Conservation (phyloP, 2,888 invertebrate genomes). For the Cephus rjabovi region DNA sequence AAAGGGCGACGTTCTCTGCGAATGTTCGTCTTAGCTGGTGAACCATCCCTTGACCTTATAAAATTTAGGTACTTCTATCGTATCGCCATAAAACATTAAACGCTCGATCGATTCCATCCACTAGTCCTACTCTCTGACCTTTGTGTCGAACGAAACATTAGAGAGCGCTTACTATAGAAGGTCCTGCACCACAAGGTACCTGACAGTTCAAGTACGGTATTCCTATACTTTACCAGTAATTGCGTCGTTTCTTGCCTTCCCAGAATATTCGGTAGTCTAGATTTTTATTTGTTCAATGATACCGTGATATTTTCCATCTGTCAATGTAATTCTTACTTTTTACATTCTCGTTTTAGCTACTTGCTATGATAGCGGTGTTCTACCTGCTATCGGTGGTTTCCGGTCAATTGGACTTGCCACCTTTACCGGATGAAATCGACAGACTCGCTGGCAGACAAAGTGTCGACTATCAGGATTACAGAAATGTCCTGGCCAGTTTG, state of each 20-base stretch:
- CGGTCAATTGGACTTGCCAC: slow-evolving; percentile 57
- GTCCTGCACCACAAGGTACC: not conserved
- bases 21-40: not conserved
- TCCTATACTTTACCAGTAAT: not conserved
- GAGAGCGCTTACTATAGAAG: not conserved
- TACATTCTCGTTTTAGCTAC: slow-evolving; percentile 13
- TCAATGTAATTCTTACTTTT: not conserved
- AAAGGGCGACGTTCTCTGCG: not conserved
- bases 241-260: not conserved
- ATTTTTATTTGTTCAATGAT: not conserved
- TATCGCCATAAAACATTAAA: not conserved
- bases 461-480: slow-evolving; percentile 42
- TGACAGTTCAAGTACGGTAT: not conserved
- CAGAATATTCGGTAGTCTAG: not conserved
- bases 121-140: not conserved
- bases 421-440: slow-evolving; percentile 41
- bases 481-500: slow-evolving; percentile 72
- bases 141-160: not conserved
- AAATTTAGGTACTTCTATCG: not conserved
- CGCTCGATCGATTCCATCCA: not conserved
- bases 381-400: slow-evolving; percentile 36
- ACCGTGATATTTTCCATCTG: not conserved
- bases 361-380: slow-evolving; percentile 7
- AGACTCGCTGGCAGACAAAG: slow-evolving; percentile 23
- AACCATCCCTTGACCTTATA: not conserved